phyloP scores from a whole-genome alignment of 2,888 invertebrate genomes.

The Clunio marinus region DNA sequence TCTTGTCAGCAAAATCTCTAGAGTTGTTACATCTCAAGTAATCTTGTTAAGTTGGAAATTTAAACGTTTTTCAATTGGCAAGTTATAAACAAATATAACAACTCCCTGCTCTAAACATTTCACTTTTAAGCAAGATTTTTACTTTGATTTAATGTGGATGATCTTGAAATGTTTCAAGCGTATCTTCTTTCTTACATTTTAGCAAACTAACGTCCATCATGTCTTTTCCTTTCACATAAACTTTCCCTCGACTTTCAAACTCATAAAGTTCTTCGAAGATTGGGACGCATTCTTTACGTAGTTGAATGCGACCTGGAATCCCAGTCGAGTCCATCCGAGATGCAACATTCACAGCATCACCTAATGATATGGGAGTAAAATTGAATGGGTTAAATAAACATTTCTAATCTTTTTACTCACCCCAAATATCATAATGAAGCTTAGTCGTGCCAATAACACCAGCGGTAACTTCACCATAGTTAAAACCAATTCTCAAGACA shows the following conservation, averaged over 20 bases:
- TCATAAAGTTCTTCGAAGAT: conserved; percentile 70
- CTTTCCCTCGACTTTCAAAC: conserved; percentile 87
- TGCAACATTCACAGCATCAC: conserved; percentile 76
- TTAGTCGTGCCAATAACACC: conserved; percentile 96
- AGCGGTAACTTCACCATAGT: conserved; percentile 93
- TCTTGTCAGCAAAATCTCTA: too few species aligned
- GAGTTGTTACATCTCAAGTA: too few species aligned
- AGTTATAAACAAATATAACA: conserved; percentile 6
- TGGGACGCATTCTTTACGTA: conserved; percentile 70
- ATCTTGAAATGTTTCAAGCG: conserved; percentile 33
- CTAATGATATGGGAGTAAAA: neutral
- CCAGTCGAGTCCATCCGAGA: conserved; percentile 97
- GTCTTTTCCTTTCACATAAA: conserved; percentile 95
- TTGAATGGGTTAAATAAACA: neutral
- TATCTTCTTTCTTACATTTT: conserved; percentile 41
- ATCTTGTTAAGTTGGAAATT: too few species aligned
- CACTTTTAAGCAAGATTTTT: neutral
- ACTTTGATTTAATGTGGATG: neutral
- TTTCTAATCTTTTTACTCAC: neutral
- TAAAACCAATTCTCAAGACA: conserved; percentile 80
- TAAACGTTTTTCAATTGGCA: neutral
- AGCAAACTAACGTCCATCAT: conserved; percentile 87
- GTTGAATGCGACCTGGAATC: conserved; percentile 76
- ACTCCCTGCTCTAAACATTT: neutral
- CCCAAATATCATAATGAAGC: conserved; percentile 94